A percentile compares a stretch with the other conserved stretches of the same genome.
Evolutionary conservation across 2,797 vertebrate genomes (phyloP).

Genomic region (Pseudocheirus occidentalis): DNA sequence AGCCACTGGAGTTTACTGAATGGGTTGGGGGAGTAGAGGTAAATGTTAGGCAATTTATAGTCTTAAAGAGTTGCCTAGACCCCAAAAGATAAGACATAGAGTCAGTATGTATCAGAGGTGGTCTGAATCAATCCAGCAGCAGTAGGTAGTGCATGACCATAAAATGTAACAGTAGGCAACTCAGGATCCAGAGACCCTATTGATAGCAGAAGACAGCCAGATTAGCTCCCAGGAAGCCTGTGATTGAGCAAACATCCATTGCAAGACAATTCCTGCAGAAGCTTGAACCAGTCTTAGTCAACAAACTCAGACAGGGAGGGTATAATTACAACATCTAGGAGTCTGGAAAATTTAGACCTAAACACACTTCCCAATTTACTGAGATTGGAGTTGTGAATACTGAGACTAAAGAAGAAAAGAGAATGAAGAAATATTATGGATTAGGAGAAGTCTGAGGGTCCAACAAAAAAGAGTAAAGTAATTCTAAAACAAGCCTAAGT

Average conservation of each 20-base stretch:
- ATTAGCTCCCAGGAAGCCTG: background rate
- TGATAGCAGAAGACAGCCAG: background rate
- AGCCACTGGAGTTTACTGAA: background rate
- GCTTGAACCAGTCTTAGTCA: background rate
- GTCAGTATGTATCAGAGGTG: background rate
- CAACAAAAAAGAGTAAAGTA: background rate
- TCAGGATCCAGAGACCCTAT: background rate
- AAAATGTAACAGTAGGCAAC: background rate
- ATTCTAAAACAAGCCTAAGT: background rate
- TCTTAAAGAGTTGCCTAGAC: background rate
- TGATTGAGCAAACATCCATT: background rate
- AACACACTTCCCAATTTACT: background rate
- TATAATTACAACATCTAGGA: background rate
- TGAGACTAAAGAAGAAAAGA: background rate
- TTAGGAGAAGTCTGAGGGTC: background rate
- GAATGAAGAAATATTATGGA: background rate
- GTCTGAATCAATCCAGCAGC: background rate
- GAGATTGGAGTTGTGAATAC: background rate
- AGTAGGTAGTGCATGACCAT: background rate
- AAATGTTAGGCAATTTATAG: background rate
- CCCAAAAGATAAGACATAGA: background rate
- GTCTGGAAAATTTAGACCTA: background rate
- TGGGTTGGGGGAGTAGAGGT: background rate
- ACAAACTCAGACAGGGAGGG: background rate
- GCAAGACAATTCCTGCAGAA: background rate